Conservation (phyloP, 2,797 vertebrate species). For the Balearica regulorum region DNA sequence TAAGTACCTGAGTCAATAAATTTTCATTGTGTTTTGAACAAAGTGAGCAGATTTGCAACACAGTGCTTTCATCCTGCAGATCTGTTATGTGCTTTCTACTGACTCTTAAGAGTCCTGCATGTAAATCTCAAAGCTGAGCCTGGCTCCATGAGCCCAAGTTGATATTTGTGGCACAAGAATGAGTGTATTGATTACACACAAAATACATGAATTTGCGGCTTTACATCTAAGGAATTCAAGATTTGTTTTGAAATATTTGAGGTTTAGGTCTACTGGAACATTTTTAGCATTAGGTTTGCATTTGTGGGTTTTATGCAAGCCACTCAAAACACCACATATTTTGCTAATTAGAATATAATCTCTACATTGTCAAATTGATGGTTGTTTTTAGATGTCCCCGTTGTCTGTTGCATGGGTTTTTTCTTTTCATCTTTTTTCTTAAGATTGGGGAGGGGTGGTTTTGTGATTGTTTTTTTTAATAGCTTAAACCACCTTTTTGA, state of each 20-base stretch:
- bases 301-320: constrained; percentile 58
- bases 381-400: constrained; percentile 45
- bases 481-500: neutral
- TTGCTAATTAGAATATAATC: constrained; percentile 55
- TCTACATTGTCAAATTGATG: constrained; percentile 8
- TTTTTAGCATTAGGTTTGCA: constrained; percentile 56
- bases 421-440: constrained; percentile 20
- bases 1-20: constrained; percentile 29
- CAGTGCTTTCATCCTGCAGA: constrained; percentile 52
- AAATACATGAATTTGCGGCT: constrained; percentile 31
- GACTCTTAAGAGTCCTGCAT: constrained; percentile 71
- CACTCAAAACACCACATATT: constrained; percentile 34
- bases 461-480: neutral
- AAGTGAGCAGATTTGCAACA: constrained; percentile 52
- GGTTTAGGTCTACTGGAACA: constrained; percentile 27
- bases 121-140: constrained; percentile 71
- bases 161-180: constrained; percentile 50
- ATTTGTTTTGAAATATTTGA: constrained; percentile 32
- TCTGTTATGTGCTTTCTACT: constrained; percentile 60
- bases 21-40: constrained; percentile 54
- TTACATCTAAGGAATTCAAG: constrained; percentile 20
- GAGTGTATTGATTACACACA: constrained; percentile 27
- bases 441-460: neutral
- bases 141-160: constrained; percentile 58
- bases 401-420: constrained; percentile 1